Evolutionary conservation across 2,888 invertebrate genomes (phyloP).

Genomic region (Resseliella maxima): DNA sequence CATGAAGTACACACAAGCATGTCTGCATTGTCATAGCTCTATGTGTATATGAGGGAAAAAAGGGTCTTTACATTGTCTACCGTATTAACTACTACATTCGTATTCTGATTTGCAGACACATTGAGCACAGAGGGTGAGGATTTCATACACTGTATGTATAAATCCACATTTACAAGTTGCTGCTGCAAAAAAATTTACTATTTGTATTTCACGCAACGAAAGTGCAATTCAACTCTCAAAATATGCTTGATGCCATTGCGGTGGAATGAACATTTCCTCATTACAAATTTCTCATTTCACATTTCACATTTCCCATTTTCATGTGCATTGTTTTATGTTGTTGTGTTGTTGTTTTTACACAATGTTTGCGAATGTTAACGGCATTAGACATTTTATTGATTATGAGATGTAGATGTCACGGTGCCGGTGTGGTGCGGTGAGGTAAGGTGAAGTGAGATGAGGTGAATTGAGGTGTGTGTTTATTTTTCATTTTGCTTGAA

Average conservation of each 20-base stretch:
- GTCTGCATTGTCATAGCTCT: background rate
- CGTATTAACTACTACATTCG: constrained; percentile 28
- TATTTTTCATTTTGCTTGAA: background rate
- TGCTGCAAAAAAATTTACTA: background rate
- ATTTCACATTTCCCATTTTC: too few species aligned
- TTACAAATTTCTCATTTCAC: background rate
- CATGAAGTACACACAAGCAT: background rate
- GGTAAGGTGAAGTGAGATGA: background rate
- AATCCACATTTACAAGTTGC: background rate
- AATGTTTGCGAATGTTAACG: background rate
- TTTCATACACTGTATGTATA: background rate
- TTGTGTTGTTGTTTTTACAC: background rate
- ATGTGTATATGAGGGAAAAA: background rate
- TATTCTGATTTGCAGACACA: constrained; percentile 4
- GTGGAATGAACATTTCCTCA: background rate
- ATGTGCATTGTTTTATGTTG: constrained; percentile 36
- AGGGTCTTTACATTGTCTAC: background rate
- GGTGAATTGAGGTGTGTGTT: background rate
- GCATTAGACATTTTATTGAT: constrained; percentile 28
- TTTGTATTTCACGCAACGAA: background rate
- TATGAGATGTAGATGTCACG: background rate
- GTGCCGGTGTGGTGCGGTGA: background rate
- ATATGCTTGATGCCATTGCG: constrained; percentile 2
- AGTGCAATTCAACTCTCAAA: background rate
- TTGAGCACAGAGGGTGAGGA: background rate